These are phyloP conservation scores for Calosoma granatense DNA, from an alignment of 1,140 invertebrate genomes.

Conservation along the genomic window DNA sequence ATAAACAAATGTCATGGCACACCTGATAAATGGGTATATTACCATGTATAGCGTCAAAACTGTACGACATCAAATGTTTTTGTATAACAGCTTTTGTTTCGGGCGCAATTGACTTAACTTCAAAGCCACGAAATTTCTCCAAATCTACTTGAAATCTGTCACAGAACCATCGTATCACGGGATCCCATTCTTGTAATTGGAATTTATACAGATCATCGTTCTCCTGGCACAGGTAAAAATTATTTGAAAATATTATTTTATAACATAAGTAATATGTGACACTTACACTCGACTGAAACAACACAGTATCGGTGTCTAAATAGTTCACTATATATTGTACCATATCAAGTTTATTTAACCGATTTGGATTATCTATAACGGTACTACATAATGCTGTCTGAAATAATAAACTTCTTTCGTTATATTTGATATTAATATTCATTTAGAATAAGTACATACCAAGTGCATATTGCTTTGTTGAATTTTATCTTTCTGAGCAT, in stretches of 20 bases:
- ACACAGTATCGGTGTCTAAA: slow-evolving; percentile 78
- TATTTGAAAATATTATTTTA: slow-evolving; percentile 12
- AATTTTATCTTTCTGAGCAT: slow-evolving; percentile 71
- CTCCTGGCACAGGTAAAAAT: slow-evolving; percentile 44
- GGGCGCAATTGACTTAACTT: slow-evolving; percentile 48
- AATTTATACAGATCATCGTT: slow-evolving; percentile 60
- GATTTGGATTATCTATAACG: slow-evolving; percentile 81
- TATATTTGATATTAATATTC: too few species aligned
- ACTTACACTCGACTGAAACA: slow-evolving; percentile 65
- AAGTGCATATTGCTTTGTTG: slow-evolving; percentile 78
- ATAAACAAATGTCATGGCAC: slow-evolving; percentile 11
- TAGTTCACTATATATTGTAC: slow-evolving; percentile 70
- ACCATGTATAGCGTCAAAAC: slow-evolving; percentile 70
- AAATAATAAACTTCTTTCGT: slow-evolving; percentile 28
- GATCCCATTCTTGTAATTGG: slow-evolving; percentile 78
- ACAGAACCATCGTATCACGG: slow-evolving; percentile 81
- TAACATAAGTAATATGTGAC: slow-evolving; percentile 13
- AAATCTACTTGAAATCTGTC: slow-evolving; percentile 64
- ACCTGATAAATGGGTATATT: slow-evolving; percentile 24
- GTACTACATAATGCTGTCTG: slow-evolving; percentile 85
- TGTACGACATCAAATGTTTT: slow-evolving; percentile 66
- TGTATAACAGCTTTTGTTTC: slow-evolving; percentile 57
- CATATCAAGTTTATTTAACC: slow-evolving; percentile 63
- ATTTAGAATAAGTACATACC: too few species aligned
- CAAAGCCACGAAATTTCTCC: slow-evolving; percentile 57